A percentile compares a stretch with the other conserved stretches of the same genome.
Conservation (phyloP, 53 echinoderm and acorn worm species). For the Crossaster papposus region DNA sequence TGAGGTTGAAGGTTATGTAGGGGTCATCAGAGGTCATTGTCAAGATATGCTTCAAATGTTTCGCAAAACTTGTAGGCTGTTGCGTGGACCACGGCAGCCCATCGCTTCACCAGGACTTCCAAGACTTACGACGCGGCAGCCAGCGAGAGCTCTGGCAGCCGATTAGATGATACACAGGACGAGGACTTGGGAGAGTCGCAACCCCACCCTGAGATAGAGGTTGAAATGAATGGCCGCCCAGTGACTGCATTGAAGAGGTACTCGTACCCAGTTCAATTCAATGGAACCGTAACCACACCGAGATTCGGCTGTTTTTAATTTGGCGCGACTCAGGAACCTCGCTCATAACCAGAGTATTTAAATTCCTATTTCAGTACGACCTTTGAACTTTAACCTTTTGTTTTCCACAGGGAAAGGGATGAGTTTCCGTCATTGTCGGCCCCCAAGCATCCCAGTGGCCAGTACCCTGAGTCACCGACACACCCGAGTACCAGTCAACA, state of each 20-base stretch:
- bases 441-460: constrained; percentile 82
- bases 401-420: constrained; percentile 46
- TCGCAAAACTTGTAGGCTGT: constrained; percentile 65
- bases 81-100: constrained; percentile 99
- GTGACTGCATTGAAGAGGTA: constrained; percentile 83
- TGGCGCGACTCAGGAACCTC: too few relatives aligned
- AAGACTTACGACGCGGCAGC: constrained; percentile 70
- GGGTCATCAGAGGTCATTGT: too few relatives aligned
- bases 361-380: background rate
- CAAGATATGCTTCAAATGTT: background rate
- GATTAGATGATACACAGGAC: constrained; percentile 56
- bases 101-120: constrained; percentile 89
- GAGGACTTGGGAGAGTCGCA: constrained; percentile 75
- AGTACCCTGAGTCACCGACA: constrained; percentile 71
- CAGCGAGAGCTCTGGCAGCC: constrained; percentile 66
- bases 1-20: too few relatives aligned
- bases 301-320: too few relatives aligned
- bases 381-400: background rate
- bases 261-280: background rate
- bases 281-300: background rate
- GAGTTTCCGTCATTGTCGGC: constrained; percentile 74
- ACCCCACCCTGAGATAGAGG: constrained; percentile 87
- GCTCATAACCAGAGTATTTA: background rate
- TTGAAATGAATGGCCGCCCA: constrained; percentile 89
- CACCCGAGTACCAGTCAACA: constrained; percentile 83